These are phyloP conservation scores for Hippoglossus stenolepis DNA, from an alignment of 2,113 vertebrate genomes.

Conservation along the genomic window DNA sequence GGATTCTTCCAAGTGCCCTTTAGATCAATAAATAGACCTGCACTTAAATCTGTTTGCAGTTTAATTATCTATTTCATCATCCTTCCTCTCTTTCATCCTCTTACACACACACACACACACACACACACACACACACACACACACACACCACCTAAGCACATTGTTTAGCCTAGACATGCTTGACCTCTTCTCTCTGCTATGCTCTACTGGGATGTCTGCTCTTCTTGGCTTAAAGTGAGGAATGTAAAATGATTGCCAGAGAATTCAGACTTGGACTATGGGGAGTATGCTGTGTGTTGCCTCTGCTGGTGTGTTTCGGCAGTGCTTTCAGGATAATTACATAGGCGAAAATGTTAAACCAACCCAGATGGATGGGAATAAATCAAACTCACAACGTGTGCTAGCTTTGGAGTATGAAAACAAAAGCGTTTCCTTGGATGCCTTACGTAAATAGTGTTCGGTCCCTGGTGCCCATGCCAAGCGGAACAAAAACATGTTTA, in stretches of 20 bases:
- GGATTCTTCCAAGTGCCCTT: neutral
- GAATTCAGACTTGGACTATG: slow-evolving; percentile 52
- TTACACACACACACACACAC: slow-evolving; percentile 13
- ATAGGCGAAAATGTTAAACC: slow-evolving; percentile 57
- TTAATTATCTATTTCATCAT: slow-evolving; percentile 34
- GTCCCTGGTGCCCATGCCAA: slow-evolving; percentile 29
- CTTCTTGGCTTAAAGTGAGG: slow-evolving; percentile 61
- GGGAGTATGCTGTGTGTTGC: slow-evolving; percentile 39
- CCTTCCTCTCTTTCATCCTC: neutral
- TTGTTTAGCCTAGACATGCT: slow-evolving; percentile 67
- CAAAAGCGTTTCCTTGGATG: slow-evolving; percentile 35
- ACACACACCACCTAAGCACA: slow-evolving; percentile 40
- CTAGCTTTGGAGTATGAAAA: slow-evolving; percentile 43
- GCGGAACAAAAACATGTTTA: slow-evolving; percentile 57
- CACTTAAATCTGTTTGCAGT: slow-evolving; percentile 28
- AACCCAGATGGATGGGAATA: slow-evolving; percentile 31
- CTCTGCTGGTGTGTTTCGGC: slow-evolving; percentile 44
- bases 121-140: slow-evolving; percentile 8
- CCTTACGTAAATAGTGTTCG: slow-evolving; percentile 24
- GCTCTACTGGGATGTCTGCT: slow-evolving; percentile 68
- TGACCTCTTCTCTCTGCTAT: slow-evolving; percentile 59
- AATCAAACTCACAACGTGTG: slow-evolving; percentile 35
- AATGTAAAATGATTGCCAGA: slow-evolving; percentile 67
- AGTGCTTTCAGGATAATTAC: slow-evolving; percentile 50
- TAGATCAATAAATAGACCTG: neutral